Evolutionary conservation across 2,888 invertebrate genomes (phyloP).

Genomic region (Lingula anatina): DNA sequence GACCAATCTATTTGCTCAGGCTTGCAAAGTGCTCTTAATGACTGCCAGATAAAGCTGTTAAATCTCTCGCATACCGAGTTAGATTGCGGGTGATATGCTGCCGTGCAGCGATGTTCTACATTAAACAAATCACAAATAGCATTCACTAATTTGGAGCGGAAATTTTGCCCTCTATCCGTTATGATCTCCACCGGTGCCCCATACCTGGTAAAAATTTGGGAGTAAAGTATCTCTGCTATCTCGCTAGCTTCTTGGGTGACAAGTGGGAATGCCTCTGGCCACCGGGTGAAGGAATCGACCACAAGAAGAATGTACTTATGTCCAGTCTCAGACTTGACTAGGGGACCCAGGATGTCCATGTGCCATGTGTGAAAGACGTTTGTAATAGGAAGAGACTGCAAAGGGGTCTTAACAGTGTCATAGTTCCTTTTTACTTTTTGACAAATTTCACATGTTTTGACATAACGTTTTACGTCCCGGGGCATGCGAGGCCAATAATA

Average conservation of each 20-base stretch:
- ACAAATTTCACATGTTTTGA: background rate
- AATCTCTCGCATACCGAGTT: slow-evolving; percentile 10
- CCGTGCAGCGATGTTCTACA: slow-evolving; percentile 10
- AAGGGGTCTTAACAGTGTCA: background rate
- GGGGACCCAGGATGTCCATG: slow-evolving; percentile 5
- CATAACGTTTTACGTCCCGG: background rate
- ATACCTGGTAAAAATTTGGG: slow-evolving; percentile 8
- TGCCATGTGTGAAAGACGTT: slow-evolving; percentile 7
- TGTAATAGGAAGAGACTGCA: slow-evolving; percentile 5
- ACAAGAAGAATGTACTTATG: slow-evolving; percentile 6
- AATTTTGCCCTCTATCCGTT: slow-evolving; percentile 11
- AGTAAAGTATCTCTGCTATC: slow-evolving; percentile 3
- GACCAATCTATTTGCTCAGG: too few species aligned
- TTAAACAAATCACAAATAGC: slow-evolving; percentile 10
- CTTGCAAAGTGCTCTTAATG: too few species aligned
- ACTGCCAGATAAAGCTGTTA: slow-evolving; percentile 8
- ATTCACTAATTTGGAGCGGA: slow-evolving; percentile 6
- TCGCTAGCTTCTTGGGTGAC: slow-evolving; percentile 7
- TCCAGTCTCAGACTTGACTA: background rate
- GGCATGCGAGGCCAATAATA: background rate
- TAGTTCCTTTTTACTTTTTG: background rate
- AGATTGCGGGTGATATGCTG: slow-evolving; percentile 9
- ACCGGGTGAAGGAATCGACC: slow-evolving; percentile 5
- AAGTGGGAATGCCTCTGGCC: slow-evolving; percentile 8
- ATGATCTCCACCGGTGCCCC: slow-evolving; percentile 12